phyloP scores from a whole-genome alignment of 2,888 invertebrate genomes.

The Thecocarcelia acutangulata region DNA sequence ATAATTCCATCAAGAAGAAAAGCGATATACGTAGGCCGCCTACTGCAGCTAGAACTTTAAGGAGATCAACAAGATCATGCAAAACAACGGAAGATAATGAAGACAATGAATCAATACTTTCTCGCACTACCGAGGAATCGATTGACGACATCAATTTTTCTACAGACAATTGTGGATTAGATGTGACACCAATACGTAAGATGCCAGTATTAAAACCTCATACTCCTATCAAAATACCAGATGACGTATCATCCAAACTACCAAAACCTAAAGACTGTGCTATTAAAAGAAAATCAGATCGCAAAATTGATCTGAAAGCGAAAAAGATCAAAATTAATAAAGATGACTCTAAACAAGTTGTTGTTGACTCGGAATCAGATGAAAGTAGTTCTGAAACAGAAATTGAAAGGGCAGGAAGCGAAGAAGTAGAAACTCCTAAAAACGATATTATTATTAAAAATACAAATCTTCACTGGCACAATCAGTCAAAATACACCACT shows the following conservation, averaged over 20 bases:
- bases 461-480: constrained; percentile 75
- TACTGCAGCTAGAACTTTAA: neutral
- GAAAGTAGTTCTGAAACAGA: constrained; percentile 23
- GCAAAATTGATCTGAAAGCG: constrained; percentile 56
- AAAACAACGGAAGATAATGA: constrained; percentile 47
- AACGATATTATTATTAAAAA: constrained; percentile 68
- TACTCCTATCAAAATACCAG: constrained; percentile 72
- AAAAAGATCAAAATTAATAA: constrained; percentile 53
- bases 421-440: constrained; percentile 20
- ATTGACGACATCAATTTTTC: constrained; percentile 27
- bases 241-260: constrained; percentile 18
- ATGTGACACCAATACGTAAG: constrained; percentile 60
- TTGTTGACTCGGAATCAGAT: constrained; percentile 7
- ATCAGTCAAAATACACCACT: constrained; percentile 72
- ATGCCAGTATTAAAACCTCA: constrained; percentile 74
- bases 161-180: neutral
- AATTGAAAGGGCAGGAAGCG: neutral
- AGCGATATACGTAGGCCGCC: constrained; percentile 17
- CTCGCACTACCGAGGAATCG: constrained; percentile 36
- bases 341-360: constrained; percentile 25
- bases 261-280: constrained; percentile 11
- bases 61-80: constrained; percentile 47
- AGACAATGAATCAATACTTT: constrained; percentile 21
- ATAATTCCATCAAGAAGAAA: constrained; percentile 8
- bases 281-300: constrained; percentile 41